Conservation (phyloP, 2,797 vertebrate genomes). For the Betta splendens region DNA sequence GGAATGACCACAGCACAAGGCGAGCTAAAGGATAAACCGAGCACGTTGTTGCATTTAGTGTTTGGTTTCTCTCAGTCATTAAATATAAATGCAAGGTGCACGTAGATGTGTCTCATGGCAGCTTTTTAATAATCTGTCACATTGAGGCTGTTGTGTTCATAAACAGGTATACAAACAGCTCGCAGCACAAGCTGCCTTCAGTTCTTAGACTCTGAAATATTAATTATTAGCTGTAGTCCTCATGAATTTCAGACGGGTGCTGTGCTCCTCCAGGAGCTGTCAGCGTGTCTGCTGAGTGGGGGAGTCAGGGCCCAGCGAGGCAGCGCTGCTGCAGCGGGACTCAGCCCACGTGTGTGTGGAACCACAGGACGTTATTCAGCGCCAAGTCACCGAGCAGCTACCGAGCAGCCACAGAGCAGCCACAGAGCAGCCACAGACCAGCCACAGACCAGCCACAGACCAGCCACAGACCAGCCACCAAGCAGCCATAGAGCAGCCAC, state of each 20-base stretch:
- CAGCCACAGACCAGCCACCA: too few species aligned
- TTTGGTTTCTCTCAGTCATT: background rate
- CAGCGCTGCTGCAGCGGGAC: constrained; percentile 21
- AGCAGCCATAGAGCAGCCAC: too few species aligned
- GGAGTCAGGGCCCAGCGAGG: background rate
- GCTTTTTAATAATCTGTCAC: constrained; percentile 49
- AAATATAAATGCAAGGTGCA: constrained; percentile 27
- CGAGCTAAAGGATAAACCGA: constrained; percentile 8
- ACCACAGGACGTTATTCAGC: background rate
- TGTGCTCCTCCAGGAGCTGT: constrained; percentile 30
- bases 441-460: too few species aligned
- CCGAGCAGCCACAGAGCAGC: too few species aligned
- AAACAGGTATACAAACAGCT: constrained; percentile 49
- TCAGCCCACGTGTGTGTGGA: constrained; percentile 7
- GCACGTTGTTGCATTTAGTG: constrained; percentile 5
- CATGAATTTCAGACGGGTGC: constrained; percentile 54
- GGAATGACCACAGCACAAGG: constrained; percentile 1
- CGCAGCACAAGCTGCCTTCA: constrained; percentile 41
- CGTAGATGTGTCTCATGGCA: constrained; percentile 22
- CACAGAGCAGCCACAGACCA: too few species aligned
- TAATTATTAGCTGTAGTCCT: constrained; percentile 52
- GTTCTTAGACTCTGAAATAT: constrained; percentile 54
- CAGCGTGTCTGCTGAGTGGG: constrained; percentile 9
- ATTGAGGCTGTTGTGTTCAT: constrained; percentile 28
- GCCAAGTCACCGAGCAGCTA: too few species aligned